Conservation (phyloP, 2,888 invertebrate genomes). For the Lamellibrachia satsuma region DNA sequence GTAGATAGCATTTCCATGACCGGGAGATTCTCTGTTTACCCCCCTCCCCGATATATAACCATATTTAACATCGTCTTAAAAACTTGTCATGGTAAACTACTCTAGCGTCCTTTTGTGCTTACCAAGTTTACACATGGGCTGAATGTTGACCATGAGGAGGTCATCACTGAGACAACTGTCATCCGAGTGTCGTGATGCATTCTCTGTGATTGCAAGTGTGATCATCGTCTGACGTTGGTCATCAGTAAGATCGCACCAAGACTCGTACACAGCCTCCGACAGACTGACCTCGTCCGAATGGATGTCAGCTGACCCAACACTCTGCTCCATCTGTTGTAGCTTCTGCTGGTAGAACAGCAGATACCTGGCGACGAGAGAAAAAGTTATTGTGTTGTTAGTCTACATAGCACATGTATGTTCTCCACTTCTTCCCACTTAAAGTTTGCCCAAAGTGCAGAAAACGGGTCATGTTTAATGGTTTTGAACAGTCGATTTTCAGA, state of each 20-base stretch:
- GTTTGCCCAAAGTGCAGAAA: neutral
- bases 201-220: neutral
- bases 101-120: neutral
- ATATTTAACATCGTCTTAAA: too few species aligned
- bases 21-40: too few species aligned
- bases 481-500: too few species aligned
- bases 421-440: neutral
- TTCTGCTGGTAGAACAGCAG: neutral
- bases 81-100: too few species aligned
- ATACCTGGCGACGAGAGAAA: neutral
- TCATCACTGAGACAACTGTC: neutral
- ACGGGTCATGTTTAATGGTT: too few species aligned
- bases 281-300: neutral
- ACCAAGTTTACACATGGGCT: constrained; percentile 17
- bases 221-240: constrained; percentile 4
- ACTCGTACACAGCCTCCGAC: neutral
- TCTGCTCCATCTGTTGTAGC: neutral
- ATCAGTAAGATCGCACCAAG: neutral
- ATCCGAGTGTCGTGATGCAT: neutral
- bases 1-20: too few species aligned
- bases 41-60: too few species aligned
- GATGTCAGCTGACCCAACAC: neutral
- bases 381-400: neutral
- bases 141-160: neutral
- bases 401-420: neutral